phyloP scores from a whole-genome alignment of 2,888 invertebrate genomes.

The Itoplectis maculator region DNA sequence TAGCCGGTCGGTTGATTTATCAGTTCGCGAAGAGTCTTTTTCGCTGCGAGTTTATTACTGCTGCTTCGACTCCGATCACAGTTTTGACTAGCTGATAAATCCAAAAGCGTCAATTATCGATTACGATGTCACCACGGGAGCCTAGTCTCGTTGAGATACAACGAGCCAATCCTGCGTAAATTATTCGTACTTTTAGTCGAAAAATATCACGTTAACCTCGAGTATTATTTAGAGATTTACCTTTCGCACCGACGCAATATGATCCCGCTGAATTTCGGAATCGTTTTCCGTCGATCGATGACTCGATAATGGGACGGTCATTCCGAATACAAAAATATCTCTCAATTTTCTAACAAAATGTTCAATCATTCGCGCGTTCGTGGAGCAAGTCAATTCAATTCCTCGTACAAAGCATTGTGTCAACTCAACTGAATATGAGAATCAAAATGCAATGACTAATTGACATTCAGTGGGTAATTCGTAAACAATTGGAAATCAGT shows the following conservation, averaged over 20 bases:
- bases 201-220: neutral
- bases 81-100: constrained; percentile 64
- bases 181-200: neutral
- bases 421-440: neutral
- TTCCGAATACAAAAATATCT: neutral
- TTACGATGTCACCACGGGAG: neutral
- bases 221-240: constrained; percentile 6
- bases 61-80: constrained; percentile 50
- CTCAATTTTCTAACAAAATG: neutral
- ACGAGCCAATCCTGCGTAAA: neutral
- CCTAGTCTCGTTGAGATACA: neutral
- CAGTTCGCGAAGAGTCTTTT: constrained; percentile 36
- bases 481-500: neutral
- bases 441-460: neutral
- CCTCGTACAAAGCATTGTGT: neutral
- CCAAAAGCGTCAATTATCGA: constrained; percentile 38
- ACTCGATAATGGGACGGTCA: neutral
- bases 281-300: neutral
- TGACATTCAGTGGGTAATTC: neutral
- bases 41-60: constrained; percentile 12
- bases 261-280: constrained; percentile 11
- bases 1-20: constrained; percentile 37
- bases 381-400: neutral
- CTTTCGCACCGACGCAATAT: neutral
- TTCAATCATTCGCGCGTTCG: neutral